Evolutionary conservation across 2,888 invertebrate genomes (phyloP).

Genomic region (Coleophora flavipennella): DNA sequence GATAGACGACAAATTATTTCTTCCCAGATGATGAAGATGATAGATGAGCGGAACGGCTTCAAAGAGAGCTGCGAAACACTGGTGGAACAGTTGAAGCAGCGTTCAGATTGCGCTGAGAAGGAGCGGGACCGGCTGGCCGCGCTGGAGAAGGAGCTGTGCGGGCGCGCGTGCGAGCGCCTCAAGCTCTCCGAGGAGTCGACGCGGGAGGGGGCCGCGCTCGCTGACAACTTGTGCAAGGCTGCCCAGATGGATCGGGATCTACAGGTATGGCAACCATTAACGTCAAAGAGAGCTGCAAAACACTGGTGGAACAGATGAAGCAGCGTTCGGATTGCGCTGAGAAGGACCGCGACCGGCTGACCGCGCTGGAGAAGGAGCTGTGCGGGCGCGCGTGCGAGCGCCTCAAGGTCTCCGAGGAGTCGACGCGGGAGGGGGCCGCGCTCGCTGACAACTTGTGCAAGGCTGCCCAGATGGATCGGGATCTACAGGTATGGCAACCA

Average conservation of each 20-base stretch:
- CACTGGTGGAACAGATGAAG: slow-evolving; percentile 17
- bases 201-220: slow-evolving; percentile 28
- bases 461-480: slow-evolving; percentile 40
- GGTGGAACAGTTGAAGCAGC: slow-evolving; percentile 24
- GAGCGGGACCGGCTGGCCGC: slow-evolving; percentile 22
- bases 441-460: slow-evolving; percentile 40
- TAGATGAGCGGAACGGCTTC: slow-evolving; percentile 37
- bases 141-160: slow-evolving; percentile 37
- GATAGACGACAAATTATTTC: too few species aligned
- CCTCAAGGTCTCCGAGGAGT: slow-evolving; percentile 31
- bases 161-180: slow-evolving; percentile 30
- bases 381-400: slow-evolving; percentile 33
- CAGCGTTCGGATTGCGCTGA: slow-evolving; percentile 25
- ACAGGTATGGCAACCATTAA: slow-evolving; percentile 23
- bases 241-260: slow-evolving; percentile 47
- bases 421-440: slow-evolving; percentile 26
- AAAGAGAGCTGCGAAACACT: slow-evolving; percentile 28
- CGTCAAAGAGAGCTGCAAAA: too few species aligned
- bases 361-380: slow-evolving; percentile 31
- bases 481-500: slow-evolving; percentile 32
- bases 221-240: slow-evolving; percentile 35
- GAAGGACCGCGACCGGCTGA: slow-evolving; percentile 23
- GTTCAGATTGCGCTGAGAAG: slow-evolving; percentile 23
- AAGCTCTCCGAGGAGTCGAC: slow-evolving; percentile 33
- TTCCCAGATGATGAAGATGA: slow-evolving; percentile 35